phyloP scores from a whole-genome alignment of 2,888 invertebrate genomes.

The Euzophera pinguis region DNA sequence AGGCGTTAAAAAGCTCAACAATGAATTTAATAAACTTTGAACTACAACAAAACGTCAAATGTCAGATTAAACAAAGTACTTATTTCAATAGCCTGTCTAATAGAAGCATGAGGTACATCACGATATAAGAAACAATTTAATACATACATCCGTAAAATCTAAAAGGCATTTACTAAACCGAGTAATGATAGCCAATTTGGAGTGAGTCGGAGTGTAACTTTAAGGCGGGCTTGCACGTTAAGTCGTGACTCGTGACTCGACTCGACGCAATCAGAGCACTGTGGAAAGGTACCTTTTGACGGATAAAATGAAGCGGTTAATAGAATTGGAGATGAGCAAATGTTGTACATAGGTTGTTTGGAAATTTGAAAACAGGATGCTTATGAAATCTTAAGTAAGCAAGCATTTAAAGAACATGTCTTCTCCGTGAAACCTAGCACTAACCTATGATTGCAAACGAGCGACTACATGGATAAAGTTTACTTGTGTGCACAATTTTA shows the following conservation, averaged over 20 bases:
- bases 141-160: constrained; percentile 1
- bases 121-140: constrained; percentile 1
- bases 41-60: not conserved
- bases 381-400: too few relatives aligned
- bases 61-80: not conserved
- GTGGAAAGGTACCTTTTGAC: constrained; percentile 18
- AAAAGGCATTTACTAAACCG: constrained; percentile 10
- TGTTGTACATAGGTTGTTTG: not conserved
- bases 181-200: constrained; percentile 9
- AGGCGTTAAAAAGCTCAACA: not conserved
- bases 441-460: too few relatives aligned
- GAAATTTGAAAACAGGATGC: too few relatives aligned
- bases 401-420: too few relatives aligned
- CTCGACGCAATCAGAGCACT: constrained; percentile 18
- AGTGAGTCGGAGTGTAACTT: constrained; percentile 17
- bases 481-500: too few relatives aligned
- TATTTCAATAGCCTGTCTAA: not conserved
- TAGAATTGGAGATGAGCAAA: constrained; percentile 2
- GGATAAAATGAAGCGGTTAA: constrained; percentile 27
- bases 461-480: too few relatives aligned
- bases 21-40: constrained; percentile 1
- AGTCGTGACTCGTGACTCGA: constrained; percentile 52
- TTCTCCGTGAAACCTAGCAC: too few relatives aligned
- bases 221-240: constrained; percentile 31
- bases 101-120: not conserved